Conservation (phyloP, 2,113 vertebrate species). For the Austrofundulus limnaeus region DNA sequence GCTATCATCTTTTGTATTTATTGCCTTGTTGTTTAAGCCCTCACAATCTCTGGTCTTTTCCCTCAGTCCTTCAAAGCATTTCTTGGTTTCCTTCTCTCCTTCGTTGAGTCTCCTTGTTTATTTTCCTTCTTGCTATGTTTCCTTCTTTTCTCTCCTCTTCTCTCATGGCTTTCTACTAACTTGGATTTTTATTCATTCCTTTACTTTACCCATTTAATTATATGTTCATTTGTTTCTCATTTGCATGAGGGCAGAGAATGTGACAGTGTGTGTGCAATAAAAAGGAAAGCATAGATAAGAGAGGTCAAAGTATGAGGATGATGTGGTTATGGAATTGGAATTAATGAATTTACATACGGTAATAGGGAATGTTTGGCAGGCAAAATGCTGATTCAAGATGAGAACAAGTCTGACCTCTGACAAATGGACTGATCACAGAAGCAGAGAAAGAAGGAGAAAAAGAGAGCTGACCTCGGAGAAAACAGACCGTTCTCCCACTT, state of each 20-base stretch:
- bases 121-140: slow-evolving; percentile 7
- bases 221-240: slow-evolving; percentile 55
- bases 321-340: slow-evolving; percentile 66
- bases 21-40: slow-evolving; percentile 57
- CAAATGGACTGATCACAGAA: slow-evolving; percentile 64
- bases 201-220: slow-evolving; percentile 34
- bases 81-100: slow-evolving; percentile 13
- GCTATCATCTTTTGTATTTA: slow-evolving; percentile 56
- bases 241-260: slow-evolving; percentile 34
- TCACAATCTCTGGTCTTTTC: slow-evolving; percentile 28
- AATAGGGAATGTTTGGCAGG: slow-evolving; percentile 67
- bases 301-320: slow-evolving; percentile 61
- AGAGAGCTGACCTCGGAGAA: slow-evolving; percentile 56
- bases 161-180: slow-evolving; percentile 27
- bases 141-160: background rate
- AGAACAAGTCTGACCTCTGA: slow-evolving; percentile 67
- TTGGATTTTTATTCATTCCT: slow-evolving; percentile 27
- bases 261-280: background rate
- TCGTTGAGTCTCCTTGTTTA: background rate
- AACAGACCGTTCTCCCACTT: slow-evolving; percentile 64
- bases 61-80: slow-evolving; percentile 24
- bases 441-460: slow-evolving; percentile 20
- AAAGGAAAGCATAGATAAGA: slow-evolving; percentile 18
- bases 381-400: slow-evolving; percentile 55
- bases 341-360: slow-evolving; percentile 76